Conservation (phyloP, 30 jellyfish, hydroid and myxozoan genomes). For the Aurelia aurita complex sp. Pacific region DNA sequence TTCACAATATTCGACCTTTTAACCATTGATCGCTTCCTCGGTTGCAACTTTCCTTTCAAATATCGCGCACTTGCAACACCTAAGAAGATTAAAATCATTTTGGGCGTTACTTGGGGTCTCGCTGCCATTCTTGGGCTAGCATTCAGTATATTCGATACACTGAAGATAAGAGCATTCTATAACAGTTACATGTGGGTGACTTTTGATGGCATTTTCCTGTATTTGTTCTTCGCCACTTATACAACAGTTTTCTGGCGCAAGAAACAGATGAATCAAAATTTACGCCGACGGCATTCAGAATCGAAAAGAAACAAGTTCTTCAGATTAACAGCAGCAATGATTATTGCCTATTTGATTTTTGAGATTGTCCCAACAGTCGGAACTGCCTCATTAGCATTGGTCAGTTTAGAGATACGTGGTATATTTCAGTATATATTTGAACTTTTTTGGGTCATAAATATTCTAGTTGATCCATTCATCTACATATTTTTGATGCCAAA, state of each 20-base stretch:
- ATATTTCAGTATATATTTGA: neutral
- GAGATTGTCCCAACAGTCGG: neutral
- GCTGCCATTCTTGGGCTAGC: neutral
- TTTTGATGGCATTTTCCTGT: neutral
- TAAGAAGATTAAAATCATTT: neutral
- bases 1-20: neutral
- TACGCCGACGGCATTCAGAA: neutral
- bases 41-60: slow-evolving; percentile 21
- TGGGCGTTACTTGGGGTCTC: neutral
- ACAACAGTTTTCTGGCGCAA: neutral
- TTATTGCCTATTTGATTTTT: neutral
- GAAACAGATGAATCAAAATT: neutral
- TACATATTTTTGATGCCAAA: neutral
- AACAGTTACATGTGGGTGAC: neutral
- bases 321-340: neutral
- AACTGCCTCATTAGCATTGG: neutral
- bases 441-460: neutral
- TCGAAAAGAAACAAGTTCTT: neutral
- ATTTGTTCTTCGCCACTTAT: neutral
- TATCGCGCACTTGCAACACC: neutral
- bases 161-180: neutral
- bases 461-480: slow-evolving; percentile 6
- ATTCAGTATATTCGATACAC: slow-evolving; percentile 2
- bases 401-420: neutral
- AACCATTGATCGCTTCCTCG: slow-evolving; percentile 18